phyloP scores from a whole-genome alignment of 2,113 vertebrate species.

The Eretmodus cyanostictus region DNA sequence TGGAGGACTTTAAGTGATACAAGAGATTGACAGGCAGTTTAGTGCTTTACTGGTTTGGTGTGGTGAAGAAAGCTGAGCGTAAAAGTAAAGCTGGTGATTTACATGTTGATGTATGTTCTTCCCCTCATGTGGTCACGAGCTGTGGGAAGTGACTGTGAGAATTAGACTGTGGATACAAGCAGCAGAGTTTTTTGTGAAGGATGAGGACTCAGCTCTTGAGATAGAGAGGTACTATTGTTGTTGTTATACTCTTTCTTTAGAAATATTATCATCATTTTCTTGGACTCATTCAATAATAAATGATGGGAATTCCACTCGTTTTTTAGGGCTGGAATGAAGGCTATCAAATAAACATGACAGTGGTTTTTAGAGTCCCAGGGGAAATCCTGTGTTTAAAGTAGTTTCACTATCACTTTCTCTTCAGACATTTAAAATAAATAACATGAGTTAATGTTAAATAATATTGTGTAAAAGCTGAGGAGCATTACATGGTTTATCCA shows the following conservation, averaged over 20 bases:
- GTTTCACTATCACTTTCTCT: background rate
- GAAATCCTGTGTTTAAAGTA: background rate
- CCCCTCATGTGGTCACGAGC: fast-evolving
- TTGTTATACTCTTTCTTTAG: background rate
- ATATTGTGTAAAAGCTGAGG: background rate
- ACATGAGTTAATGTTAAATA: fast-evolving
- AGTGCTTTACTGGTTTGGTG: background rate
- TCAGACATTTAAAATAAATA: background rate
- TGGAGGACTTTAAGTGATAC: fast-evolving
- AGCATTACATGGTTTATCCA: background rate
- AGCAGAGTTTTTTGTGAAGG: background rate
- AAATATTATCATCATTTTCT: fast-evolving
- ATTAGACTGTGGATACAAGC: background rate
- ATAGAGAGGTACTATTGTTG: fast-evolving
- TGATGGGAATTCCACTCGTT: fast-evolving
- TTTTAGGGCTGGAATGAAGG: fast-evolving
- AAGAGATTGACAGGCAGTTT: fast-evolving
- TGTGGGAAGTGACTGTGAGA: background rate
- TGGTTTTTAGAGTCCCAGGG: background rate
- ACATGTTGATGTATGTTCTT: background rate
- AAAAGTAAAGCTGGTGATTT: background rate
- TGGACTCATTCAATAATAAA: fast-evolving
- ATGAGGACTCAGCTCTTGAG: background rate
- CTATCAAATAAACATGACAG: fast-evolving
- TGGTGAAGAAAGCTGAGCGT: fast-evolving